Base-by-base conservation (phyloP, 2,113 vertebrate species). In the Aplodontia rufa region DNA sequence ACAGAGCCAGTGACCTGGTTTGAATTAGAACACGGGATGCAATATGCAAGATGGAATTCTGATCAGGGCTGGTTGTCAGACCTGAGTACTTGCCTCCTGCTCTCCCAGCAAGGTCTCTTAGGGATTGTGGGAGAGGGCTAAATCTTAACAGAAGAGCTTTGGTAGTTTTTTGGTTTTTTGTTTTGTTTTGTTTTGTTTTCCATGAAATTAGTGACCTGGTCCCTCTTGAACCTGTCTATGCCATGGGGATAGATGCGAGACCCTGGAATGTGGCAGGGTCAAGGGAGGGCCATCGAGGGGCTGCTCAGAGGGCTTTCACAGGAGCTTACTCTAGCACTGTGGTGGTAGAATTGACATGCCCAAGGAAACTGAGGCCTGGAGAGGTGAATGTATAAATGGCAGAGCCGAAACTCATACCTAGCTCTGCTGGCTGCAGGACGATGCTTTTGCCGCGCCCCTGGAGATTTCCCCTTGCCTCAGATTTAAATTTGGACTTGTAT, bases 211-310 rank as follows among this genome's bases (percentile, higher is more conserved):
- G 37, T 79, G 71, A 51, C n/a, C 47, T 12, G 53, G 45, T n/a
- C 66, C 79, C 51, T 90, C 32, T 91, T 32, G 5, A 60, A 94
- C 84, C 47, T 72, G 47, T 72, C 72, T 95, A 35, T 87, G 35
- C 30, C 49, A 45, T 20, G 49, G 60, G 20, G 35, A 19, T 45
- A 30, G 62, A 40, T 22, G 1, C 11, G 17, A 28, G 42, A 45
- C 40, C 40, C 47, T 51, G 51, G 26, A 14, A 10, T 6, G 20
- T 42, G 49, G 49, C 58, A 5, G 82, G 40, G 32, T 42, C 42
- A 0, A 0, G 5, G 75, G 69, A 51, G 14, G 40, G 30, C 8
- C 51, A 19, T 8, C 47, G 53, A n/a, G 42, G 16, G 20, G 37
- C 64, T 30, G 49, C 47, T 94, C 66, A 3, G 37, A 42, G 49